Evolutionary conservation across 2,113 vertebrate species (phyloP), one percentile per base, ranked within the genome.

Genomic region (Sula dactylatra): DNA sequence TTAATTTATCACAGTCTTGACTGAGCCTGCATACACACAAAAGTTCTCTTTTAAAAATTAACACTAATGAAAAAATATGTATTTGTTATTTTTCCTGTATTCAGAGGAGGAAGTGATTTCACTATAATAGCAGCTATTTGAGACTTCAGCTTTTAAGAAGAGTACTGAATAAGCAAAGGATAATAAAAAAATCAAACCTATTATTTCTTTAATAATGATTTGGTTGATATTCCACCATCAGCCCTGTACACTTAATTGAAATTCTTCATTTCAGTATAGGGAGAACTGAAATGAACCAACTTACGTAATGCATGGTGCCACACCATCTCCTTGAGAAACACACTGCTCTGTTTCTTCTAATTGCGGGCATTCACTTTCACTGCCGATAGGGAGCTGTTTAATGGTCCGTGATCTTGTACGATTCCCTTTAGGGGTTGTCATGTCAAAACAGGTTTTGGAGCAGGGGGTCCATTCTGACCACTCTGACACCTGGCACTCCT

Each of bases 391-490:
- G 89, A 99, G 98, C 94, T 99, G 99, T 47, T 96, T 98, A 93
- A 99, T 98, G 92, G 97, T 97, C 65, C 99, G 97, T 67, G 95
- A 98, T 45, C 99, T 98, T 5, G 97, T 97, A 16, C 98, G 99
- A 3, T 96, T 96, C 42, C 99, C 99, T 62, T 97, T 94, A 16
- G 98, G 98, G 26, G 98, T 97, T 12, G 94, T 96, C 25, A 92
- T 91, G 86, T 99, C 98, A 10, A 95, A 78, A 92, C 99, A 99
- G 8, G 98, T 97, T 97, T 99, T 99, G 62, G 99, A 99, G 96
- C 99, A 99, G 11, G 98, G 93, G 14, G 98, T 98, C 99, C 99
- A 99, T 40, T 98, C 98, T 1, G 98, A 94, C 99, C 99, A 99
- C 64, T 99, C 99, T 1, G 98, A 98, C 78, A 99, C 92, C 91